A percentile compares a stretch with the other conserved stretches of the same genome.
Evolutionary conservation across 2,888 invertebrate genomes (phyloP).

Genomic region (Melanotus villosus): DNA sequence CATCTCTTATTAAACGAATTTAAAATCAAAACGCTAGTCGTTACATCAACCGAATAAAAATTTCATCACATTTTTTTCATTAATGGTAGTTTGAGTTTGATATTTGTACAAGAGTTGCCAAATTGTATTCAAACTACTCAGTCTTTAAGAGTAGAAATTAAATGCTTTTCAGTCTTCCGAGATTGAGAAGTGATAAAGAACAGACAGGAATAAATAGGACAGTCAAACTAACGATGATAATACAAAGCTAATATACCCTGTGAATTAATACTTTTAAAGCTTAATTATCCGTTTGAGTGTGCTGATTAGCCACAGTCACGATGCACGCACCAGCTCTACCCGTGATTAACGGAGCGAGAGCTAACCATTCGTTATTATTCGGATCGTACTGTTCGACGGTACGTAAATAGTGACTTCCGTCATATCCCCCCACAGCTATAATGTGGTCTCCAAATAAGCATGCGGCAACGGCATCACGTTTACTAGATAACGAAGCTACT

Average conservation of each 20-base stretch:
- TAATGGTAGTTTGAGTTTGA: no score
- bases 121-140: slow-evolving; percentile 12
- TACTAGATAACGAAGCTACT: slow-evolving; percentile 86
- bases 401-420: slow-evolving; percentile 89
- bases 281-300: slow-evolving; percentile 25
- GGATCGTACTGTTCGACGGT: slow-evolving; percentile 93
- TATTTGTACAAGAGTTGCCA: neutral
- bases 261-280: slow-evolving; percentile 35
- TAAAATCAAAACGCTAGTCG: no score
- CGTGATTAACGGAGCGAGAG: slow-evolving; percentile 83
- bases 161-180: slow-evolving; percentile 27
- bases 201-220: slow-evolving; percentile 13
- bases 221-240: neutral
- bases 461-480: slow-evolving; percentile 91
- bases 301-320: slow-evolving; percentile 34
- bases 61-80: no score
- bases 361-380: slow-evolving; percentile 83
- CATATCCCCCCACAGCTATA: slow-evolving; percentile 91
- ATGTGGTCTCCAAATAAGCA: slow-evolving; percentile 87
- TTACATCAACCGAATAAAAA: no score
- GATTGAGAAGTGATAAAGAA: neutral
- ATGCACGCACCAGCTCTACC: slow-evolving; percentile 93
- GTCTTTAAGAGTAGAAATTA: slow-evolving; percentile 11
- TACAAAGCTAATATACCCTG: slow-evolving; percentile 19
- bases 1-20: no score